Evolutionary conservation across 2,888 invertebrate genomes (phyloP).

Genomic region (Pseudococcus jackbeardsleyi): DNA sequence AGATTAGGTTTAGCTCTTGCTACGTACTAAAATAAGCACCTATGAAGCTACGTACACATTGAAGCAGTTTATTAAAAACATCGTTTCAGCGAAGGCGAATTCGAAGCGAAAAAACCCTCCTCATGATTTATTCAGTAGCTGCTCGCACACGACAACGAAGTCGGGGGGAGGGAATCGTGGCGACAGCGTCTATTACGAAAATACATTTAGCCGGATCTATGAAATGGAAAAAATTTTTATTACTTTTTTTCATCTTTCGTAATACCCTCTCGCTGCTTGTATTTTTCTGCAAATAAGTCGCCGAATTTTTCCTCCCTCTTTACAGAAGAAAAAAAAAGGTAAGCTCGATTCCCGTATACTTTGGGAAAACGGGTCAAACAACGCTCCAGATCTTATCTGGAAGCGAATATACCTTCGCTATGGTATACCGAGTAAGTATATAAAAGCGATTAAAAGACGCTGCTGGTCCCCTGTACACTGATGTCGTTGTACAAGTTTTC

Average conservation of each 20-base stretch:
- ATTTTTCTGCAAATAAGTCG: background rate
- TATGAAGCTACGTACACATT: background rate
- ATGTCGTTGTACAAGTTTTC: background rate
- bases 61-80: slow-evolving; percentile 16
- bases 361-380: background rate
- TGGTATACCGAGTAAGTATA: background rate
- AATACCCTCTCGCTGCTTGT: background rate
- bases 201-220: background rate
- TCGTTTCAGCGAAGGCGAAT: background rate
- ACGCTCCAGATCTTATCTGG: background rate
- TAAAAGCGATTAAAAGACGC: background rate
- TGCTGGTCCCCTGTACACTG: background rate
- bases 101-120: background rate
- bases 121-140: slow-evolving; percentile 9
- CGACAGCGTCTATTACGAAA: background rate
- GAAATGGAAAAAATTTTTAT: background rate
- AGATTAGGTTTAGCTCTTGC: no score
- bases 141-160: background rate
- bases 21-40: background rate
- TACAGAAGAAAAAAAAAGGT: background rate
- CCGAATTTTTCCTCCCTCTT: background rate
- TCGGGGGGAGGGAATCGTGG: no score
- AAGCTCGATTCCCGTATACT: background rate
- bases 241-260: slow-evolving; percentile 1
- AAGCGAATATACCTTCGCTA: background rate